Base-by-base conservation (phyloP, 2,797 vertebrate genomes). In the Macropodus opercularis region DNA sequence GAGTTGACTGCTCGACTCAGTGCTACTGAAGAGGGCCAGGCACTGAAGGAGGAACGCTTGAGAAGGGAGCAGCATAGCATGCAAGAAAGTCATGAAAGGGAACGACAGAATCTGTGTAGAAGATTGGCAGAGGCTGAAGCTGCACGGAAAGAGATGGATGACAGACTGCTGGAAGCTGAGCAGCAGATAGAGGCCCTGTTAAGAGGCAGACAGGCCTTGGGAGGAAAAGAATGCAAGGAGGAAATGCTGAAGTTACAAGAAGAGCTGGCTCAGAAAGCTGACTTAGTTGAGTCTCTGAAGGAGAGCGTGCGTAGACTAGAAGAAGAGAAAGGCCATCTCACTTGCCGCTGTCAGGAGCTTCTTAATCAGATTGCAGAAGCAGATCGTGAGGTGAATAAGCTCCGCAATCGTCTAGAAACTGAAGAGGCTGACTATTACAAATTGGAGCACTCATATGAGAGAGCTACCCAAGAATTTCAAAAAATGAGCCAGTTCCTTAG, bases 261-360 rank as follows among this genome's bases (percentile, higher is more conserved):
- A 73, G 93, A 96, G 68, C 86, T 98, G 46, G 81, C 80, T n/a
- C 84, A 89, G 57, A 95, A 93, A 77, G 89, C 90, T 6, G 87
- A 92, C 67, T 86, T 88, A 81, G 88, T 95, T 36, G 95, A 94
- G 59, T 91, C 93, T 17, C 88, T 98, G 0, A 90, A 91, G 0
- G 92, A 95, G 75, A 94, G 92, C 3, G 93, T 98, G 38, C 90
- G 87, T 56, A 90, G 92, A 63, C 91, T 99, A 0, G 93, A 94
- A 54, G 93, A 94, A 2, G 96, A 98, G 79, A 93, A 93, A 57
- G 86, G 93, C 54, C 92, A 89, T 49, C 92, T 96, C 11, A 93
- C 92, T 1, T 95, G 93, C 51, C 92, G 92, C 3, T 96, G 96
- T 83, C 95, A 98, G 5, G 96, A 98, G 85, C 93, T 98, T 63